Evolutionary conservation across 2,113 vertebrate genomes (phyloP).

Genomic region (Abramis brama): DNA sequence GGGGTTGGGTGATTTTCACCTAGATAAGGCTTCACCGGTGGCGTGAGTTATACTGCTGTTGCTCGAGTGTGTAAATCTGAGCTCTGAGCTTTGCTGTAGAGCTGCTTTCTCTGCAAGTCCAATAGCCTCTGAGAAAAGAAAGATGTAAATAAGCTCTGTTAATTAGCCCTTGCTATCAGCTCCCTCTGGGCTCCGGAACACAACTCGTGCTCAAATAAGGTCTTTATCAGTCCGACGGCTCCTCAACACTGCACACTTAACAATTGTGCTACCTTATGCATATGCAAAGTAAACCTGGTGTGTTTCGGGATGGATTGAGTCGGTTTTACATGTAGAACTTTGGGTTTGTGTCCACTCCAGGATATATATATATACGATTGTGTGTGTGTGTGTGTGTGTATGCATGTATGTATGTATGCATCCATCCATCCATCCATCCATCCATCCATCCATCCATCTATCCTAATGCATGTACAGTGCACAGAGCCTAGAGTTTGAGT

Average conservation of each 20-base stretch:
- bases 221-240: constrained; percentile 33
- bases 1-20: constrained; percentile 14
- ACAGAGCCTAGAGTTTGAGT: too few relatives aligned
- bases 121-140: constrained; percentile 28
- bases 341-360: not conserved
- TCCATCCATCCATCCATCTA: too few relatives aligned
- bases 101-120: constrained; percentile 23
- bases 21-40: constrained; percentile 12
- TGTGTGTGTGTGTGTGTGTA: too few relatives aligned
- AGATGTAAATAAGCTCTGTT: constrained; percentile 42
- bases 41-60: not conserved
- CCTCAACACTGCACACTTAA: constrained; percentile 22
- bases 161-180: constrained; percentile 39
- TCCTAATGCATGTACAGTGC: too few relatives aligned
- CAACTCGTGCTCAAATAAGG: constrained; percentile 18
- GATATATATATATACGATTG: not conserved
- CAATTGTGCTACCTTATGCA: not conserved
- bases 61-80: not conserved
- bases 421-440: too few relatives aligned
- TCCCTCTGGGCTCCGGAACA: constrained; percentile 1
- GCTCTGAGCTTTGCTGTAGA: constrained; percentile 13
- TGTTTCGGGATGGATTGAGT: not conserved
- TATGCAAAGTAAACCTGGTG: not conserved
- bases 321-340: not conserved
- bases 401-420: too few relatives aligned